Conservation (phyloP, 2,888 invertebrate species). For the Drosophila buzzatii region DNA sequence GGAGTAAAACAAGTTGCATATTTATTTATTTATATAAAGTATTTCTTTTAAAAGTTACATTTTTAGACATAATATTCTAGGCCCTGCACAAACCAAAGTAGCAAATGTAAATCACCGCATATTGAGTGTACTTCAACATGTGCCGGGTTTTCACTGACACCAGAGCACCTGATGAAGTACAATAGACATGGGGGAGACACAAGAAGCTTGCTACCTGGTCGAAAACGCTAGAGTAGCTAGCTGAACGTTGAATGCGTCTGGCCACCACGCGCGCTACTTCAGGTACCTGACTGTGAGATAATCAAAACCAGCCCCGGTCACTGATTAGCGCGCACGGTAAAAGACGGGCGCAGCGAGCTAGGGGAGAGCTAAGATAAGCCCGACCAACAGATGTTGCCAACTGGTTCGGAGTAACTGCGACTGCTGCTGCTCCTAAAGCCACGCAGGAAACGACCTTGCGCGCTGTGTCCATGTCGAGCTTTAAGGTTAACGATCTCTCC, state of each 20-base stretch:
- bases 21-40: neutral
- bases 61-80: neutral
- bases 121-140: slow-evolving; percentile 99
- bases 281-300: slow-evolving; percentile 96
- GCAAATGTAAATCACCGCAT: slow-evolving; percentile 87
- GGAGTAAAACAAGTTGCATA: neutral
- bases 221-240: neutral
- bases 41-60: slow-evolving; percentile 25
- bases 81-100: neutral
- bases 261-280: slow-evolving; percentile 98
- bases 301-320: slow-evolving; percentile 91
- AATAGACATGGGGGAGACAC: slow-evolving; percentile 97
- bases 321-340: slow-evolving; percentile 94
- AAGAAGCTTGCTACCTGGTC: slow-evolving; percentile 16
- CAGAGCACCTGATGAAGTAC: slow-evolving; percentile 99
- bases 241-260: slow-evolving; percentile 54
- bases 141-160: slow-evolving; percentile 95
- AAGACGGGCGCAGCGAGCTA: slow-evolving; percentile 38
- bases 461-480: slow-evolving; percentile 75
- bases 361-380: slow-evolving; percentile 28
- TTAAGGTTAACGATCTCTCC: slow-evolving; percentile 85
- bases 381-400: slow-evolving; percentile 59
- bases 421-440: slow-evolving; percentile 20
- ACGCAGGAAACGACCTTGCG: slow-evolving; percentile 83
- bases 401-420: slow-evolving; percentile 21